Base-by-base conservation (phyloP, 2,113 vertebrate species). In the Cisticola juncidis region DNA sequence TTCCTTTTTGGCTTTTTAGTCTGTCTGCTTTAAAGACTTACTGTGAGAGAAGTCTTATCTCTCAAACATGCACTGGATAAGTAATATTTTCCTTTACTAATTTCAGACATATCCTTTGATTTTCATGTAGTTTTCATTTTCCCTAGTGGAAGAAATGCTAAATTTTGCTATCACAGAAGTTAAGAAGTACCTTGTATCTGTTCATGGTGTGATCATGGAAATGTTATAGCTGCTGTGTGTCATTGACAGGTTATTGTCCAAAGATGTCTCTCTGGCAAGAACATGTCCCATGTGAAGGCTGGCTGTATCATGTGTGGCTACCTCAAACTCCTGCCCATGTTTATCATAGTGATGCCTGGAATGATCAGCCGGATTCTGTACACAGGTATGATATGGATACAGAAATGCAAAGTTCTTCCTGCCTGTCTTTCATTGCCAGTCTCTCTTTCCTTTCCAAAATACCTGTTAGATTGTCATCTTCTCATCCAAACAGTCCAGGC, bases 351-450 rank as follows among this genome's bases (percentile, higher is more conserved):
- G 82, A 99, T 99, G 97, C 98, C 99, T 0, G 99, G 99, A 5
- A 99, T 99, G 99, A 98, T 99, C 96, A 99, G 99, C 96, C 97
- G 99, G 20, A 99, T 99, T 80, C 92, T 99, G 28, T 99, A 99
- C 58, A 14, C 99, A 95, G 98, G 99, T 99, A 90, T 35, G 57
- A 6, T 3, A 4, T 2, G 5, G 88, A 83, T 15, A 40, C 10
- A 15, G 33, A 44, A 70, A 35, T 50, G 38, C 23, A 14, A 19
- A 28, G 23, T 5, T 11, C 47, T 57, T 81, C 42, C 15, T 77
- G 42, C 38, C 38, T 35, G 2, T 33, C 13, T 35, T 42, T 25
- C 51, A 56, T 31, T 64, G 12, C 33, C 29, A 10, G 1, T 20
- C 28, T 29, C 29, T 35, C 28, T 57, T 26, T 44, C 48, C 18